Base-by-base conservation (phyloP, 2,113 vertebrate genomes). In the Nesoenas mayeri region DNA sequence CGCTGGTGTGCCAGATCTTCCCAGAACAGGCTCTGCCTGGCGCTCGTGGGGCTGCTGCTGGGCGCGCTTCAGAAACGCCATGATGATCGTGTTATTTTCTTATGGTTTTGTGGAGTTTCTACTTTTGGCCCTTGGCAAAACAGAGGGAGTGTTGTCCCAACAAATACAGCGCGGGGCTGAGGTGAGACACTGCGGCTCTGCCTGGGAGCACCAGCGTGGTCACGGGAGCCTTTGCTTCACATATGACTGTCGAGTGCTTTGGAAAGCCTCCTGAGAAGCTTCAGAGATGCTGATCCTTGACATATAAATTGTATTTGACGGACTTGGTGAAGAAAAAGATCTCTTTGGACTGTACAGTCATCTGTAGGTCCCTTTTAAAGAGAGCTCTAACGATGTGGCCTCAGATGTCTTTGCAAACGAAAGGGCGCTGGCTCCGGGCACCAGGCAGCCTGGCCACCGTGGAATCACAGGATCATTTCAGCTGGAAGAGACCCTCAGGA, bases 121-220 rank as follows among this genome's bases (percentile, higher is more conserved):
- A 36, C 91, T 96, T 95, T 89, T 67, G 94, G 95, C 24, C 80
- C 61, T 75, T 85, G 91, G 89, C 83, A 89, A 95, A 96, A 87
- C 42, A 64, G 42, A 80, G 65, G 56, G 53, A 81, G 70, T 8
- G 58, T 87, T 95, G 83, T 92, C 86, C 44, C 91, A 78, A 91
- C 15, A 86, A 94, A 92, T 83, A 69, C n/a, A 91, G 79, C 58
- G 28, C 40, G 28, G 72, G 51, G 83, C 85, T 94, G 96, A 95
- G 94, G 94, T 96, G 72, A 93, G 85, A 69, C 11, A 8, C 34
- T 88, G 78, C 20, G 75, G 82, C 36, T 92, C 56, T 88, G 82
- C 67, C 71, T 73, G 82, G 71, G 90, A 85, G 75, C 11, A 60
- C 85, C 64, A 88, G 19, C 17, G 31, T 66, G 3, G 4, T 93